Conservation (phyloP, 2,113 vertebrate genomes). For the Dicrurus megarhynchus region DNA sequence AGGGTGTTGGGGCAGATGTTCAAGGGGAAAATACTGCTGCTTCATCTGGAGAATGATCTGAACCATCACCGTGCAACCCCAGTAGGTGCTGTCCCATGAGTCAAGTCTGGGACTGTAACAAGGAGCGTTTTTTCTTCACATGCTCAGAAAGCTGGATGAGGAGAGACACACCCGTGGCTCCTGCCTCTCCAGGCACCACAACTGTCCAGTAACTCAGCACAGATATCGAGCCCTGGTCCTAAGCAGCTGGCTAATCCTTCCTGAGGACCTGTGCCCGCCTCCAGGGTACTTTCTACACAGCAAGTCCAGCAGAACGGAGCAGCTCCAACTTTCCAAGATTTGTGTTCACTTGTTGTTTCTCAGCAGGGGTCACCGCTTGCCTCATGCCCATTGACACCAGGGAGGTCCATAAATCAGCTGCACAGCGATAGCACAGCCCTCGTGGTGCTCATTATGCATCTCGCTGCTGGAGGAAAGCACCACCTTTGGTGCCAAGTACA, state of each 20-base stretch:
- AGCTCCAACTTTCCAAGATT: not conserved
- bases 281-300: not conserved
- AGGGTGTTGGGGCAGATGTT: not conserved
- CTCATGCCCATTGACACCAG: not conserved
- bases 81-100: not conserved
- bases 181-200: not conserved
- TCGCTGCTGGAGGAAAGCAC: not conserved
- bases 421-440: not conserved
- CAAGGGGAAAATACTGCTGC: not conserved
- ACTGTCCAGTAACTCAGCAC: not conserved
- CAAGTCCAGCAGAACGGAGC: not conserved
- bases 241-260: not conserved
- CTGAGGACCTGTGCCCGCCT: not conserved
- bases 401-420: conserved; percentile 1
- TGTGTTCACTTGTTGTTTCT: not conserved
- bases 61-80: not conserved
- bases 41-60: not conserved
- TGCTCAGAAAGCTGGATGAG: not conserved
- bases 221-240: accelerated
- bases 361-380: not conserved
- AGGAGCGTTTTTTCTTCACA: not conserved
- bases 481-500: conserved; percentile 40
- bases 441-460: not conserved
- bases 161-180: not conserved
- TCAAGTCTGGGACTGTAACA: not conserved